Percentiles rank a stretch among this genome's conserved stretches.
phyloP scores from a whole-genome alignment of 2,888 invertebrate genomes.

The Gonocerus acuteangulatus region DNA sequence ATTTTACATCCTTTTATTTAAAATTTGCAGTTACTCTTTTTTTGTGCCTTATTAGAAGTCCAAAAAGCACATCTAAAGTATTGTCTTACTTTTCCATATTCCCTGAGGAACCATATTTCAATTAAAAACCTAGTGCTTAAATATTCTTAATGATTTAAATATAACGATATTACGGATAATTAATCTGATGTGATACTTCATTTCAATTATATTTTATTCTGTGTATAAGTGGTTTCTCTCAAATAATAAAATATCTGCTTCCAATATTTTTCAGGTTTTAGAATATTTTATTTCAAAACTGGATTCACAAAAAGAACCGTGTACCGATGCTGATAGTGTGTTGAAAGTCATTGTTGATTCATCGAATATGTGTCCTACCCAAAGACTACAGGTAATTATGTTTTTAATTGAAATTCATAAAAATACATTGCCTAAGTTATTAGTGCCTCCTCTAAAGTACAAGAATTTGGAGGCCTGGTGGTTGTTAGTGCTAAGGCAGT shows the following conservation, averaged over 20 bases:
- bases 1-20: too few relatives aligned
- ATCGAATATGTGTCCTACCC: conserved; percentile 87
- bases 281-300: conserved; percentile 61
- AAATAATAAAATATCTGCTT: too few relatives aligned
- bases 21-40: too few relatives aligned
- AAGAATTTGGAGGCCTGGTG: too few relatives aligned
- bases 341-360: conserved; percentile 82
- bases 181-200: background rate
- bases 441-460: too few relatives aligned
- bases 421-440: background rate
- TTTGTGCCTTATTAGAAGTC: too few relatives aligned
- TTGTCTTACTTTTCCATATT: too few relatives aligned
- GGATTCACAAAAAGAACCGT: conserved; percentile 50
- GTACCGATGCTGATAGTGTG: conserved; percentile 77
- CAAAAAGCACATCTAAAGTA: too few relatives aligned
- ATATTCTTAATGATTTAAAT: too few relatives aligned
- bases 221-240: background rate
- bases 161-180: background rate
- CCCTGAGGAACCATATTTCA: too few relatives aligned
- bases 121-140: too few relatives aligned
- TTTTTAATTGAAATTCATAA: background rate
- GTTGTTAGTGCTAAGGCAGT: too few relatives aligned
- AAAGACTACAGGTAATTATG: conserved; percentile 72
- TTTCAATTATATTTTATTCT: background rate
- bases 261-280: conserved; percentile 55